A percentile compares a stretch with the other conserved stretches of the same genome.
phyloP scores from a whole-genome alignment of 2,113 vertebrate species.

The Ptyas mucosa region DNA sequence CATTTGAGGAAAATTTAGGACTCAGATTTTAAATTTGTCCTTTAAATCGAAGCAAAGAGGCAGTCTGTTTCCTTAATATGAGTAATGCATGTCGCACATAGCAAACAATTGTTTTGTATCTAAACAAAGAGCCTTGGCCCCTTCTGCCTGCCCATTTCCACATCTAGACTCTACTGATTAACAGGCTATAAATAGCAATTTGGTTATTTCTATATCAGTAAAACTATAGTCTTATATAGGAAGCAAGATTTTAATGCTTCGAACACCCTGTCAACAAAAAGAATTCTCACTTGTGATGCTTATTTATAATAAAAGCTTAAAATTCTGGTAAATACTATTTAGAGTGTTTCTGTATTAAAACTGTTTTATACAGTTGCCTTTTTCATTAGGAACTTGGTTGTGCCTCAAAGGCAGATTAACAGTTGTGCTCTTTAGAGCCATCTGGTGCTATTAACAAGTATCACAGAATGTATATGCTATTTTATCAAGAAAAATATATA shows the following conservation, averaged over 20 bases:
- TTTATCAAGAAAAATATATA: neutral
- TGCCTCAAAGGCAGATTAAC: neutral
- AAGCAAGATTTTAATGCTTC: neutral
- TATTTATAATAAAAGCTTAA: neutral
- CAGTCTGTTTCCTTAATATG: neutral
- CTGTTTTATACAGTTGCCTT: neutral
- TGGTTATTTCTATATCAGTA: neutral
- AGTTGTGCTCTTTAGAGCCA: neutral
- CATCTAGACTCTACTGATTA: neutral
- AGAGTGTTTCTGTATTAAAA: neutral
- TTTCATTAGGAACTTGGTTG: neutral
- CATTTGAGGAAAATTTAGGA: neutral
- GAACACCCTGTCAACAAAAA: neutral
- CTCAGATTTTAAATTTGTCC: neutral
- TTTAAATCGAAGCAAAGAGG: neutral
- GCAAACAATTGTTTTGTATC: neutral
- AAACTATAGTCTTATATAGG: neutral
- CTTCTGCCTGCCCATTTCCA: neutral
- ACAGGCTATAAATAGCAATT: neutral
- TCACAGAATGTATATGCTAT: neutral
- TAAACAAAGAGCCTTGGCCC: neutral
- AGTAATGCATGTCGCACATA: neutral
- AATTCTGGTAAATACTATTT: neutral
- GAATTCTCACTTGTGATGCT: neutral
- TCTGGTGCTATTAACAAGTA: slow-evolving; percentile 6